A percentile compares a stretch with the other conserved stretches of the same genome.
These are phyloP conservation scores for Ctenopoma multispine DNA, from an alignment of 2,797 vertebrate genomes.

Conservation along the genomic window DNA sequence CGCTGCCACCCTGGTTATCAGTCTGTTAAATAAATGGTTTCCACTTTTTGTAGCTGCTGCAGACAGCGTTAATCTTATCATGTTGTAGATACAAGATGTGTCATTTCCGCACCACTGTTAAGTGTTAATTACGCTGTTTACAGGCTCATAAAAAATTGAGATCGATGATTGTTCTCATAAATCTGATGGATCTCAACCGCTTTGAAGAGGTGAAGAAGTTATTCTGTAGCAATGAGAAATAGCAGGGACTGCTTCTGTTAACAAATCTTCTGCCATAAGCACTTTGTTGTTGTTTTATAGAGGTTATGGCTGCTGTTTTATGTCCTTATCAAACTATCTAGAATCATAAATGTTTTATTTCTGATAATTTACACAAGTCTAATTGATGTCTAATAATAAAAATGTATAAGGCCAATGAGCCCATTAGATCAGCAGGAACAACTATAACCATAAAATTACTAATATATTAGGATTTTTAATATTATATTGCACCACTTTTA, in stretches of 20 bases:
- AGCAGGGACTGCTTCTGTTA: background rate
- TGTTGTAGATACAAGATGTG: background rate
- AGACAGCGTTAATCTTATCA: background rate
- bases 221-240: constrained; percentile 5
- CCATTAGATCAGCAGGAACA: background rate
- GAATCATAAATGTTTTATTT: background rate
- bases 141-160: constrained; percentile 2
- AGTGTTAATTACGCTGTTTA: constrained; percentile 25
- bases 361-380: background rate
- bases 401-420: background rate
- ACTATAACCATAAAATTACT: too few relatives aligned
- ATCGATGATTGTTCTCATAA: background rate
- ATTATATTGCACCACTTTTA: background rate
- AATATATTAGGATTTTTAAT: too few relatives aligned
- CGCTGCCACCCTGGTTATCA: background rate
- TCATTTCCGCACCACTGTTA: background rate
- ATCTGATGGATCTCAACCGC: background rate
- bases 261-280: too few relatives aligned
- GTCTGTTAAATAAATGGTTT: constrained; percentile 39
- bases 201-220: background rate
- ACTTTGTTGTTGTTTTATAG: background rate
- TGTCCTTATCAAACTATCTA: background rate
- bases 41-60: constrained; percentile 7
- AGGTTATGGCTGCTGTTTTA: background rate
- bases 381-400: background rate